Conservation (phyloP, 2,113 vertebrate species). For the Pseudopipra pipra region DNA sequence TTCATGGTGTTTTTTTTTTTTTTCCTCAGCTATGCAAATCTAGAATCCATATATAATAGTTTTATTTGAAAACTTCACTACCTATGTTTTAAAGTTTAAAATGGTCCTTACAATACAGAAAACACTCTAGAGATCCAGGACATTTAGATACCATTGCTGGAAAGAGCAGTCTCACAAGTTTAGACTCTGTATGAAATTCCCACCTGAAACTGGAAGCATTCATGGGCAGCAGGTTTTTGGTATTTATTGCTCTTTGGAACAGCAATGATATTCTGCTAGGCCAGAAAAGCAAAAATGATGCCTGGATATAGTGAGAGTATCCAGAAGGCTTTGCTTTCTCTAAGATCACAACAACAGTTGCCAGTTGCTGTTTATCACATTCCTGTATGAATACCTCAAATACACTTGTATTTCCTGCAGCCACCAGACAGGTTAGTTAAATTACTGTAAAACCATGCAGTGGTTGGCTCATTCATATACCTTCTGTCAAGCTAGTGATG, state of each 20-base stretch:
- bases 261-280: background rate
- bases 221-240: background rate
- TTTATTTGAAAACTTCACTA: background rate
- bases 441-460: background rate
- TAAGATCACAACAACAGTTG: background rate
- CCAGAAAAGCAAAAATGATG: background rate
- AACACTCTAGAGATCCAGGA: background rate
- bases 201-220: background rate
- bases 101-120: background rate
- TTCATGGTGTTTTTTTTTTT: background rate
- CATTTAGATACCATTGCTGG: background rate
- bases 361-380: background rate
- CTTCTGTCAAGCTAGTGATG: background rate
- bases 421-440: background rate
- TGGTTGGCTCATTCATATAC: background rate
- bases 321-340: background rate
- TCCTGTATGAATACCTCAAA: background rate
- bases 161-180: background rate
- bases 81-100: background rate
- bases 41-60: background rate
- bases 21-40: background rate
- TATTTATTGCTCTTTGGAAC: background rate
- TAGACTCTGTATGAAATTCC: background rate
- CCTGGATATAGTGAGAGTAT: background rate
- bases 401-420: background rate